Base-by-base conservation (phyloP, 2,797 vertebrate species). In the Heliangelus exortis region DNA sequence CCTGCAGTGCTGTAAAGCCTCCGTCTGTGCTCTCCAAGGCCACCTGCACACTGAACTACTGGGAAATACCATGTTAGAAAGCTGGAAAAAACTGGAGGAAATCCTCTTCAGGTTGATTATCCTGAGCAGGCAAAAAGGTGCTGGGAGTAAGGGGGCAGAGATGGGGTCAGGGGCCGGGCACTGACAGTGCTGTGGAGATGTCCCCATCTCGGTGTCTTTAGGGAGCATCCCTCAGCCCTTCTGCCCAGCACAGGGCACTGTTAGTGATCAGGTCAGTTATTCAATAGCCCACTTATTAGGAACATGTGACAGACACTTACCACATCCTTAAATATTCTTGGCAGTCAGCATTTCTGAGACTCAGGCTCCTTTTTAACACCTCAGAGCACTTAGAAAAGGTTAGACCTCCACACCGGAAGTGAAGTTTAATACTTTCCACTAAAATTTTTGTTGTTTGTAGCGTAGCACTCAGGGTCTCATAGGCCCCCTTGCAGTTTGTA, bases 331-430 rank as follows among this genome's bases (percentile, higher is more conserved):
- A 91, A 90, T 90, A 90, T 92, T 90, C 83, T 76, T 23, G 2
- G 41, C 48, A 67, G 66, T 31, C 77, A 67, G 19, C 74, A 51
- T 90, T 95, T 91, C 82, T 84, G 62, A 73, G 59, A 69, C 63
- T 90, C 82, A 22, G 48, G 21, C 19, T 91, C 50, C 80, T 94
- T 95, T 92, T 92, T 96, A 91, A 94, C 63, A 79, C 48, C 51
- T 22, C 71, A 87, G 53, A 90, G 36, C 77, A 63, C 74, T 59
- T 63, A 61, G 33, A 34, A 94, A 89, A 84, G 9, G 13, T 90
- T 73, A 92, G 74, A 67, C 83, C 74, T 91, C 77, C 77, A 6
- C 54, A 84, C 80, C 20, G 8, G 87, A 93, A 93, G 55, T 79
- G 48, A 62, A 66, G 59, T 67, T 95, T 94, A 90, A 84, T 61